phyloP scores from a whole-genome alignment of 2,888 invertebrate species.

The Ferdinandea cuprea region DNA sequence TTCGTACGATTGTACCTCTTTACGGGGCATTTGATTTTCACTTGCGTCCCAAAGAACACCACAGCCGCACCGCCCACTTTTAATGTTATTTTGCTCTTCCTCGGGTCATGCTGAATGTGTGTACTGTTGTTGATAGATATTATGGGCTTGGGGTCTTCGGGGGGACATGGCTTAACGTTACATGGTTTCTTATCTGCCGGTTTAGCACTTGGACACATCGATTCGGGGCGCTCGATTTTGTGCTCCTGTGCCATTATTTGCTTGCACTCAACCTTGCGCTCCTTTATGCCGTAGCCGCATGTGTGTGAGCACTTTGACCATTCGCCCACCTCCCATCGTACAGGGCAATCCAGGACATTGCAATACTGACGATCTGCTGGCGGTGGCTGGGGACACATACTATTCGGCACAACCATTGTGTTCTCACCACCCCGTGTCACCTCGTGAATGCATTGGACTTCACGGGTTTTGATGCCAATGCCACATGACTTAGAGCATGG shows the following conservation, averaged over 20 bases:
- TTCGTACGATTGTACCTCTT: constrained; percentile 91
- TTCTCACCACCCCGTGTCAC: constrained; percentile 94
- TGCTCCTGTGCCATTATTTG: constrained; percentile 97
- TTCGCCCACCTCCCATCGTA: constrained; percentile 93
- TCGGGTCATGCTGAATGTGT: constrained; percentile 92
- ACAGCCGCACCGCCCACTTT: constrained; percentile 96
- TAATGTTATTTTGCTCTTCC: constrained; percentile 91
- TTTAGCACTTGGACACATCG: constrained; percentile 89
- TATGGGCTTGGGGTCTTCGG: constrained; percentile 88
- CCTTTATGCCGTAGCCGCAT: constrained; percentile 96
- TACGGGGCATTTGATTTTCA: constrained; percentile 97
- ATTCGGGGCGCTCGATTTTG: constrained; percentile 90
- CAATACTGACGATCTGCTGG: constrained; percentile 95
- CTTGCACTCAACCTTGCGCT: constrained; percentile 92
- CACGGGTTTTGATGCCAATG: constrained; percentile 95
- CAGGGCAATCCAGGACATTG: constrained; percentile 96
- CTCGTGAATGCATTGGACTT: constrained; percentile 86
- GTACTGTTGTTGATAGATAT: constrained; percentile 91
- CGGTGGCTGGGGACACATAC: constrained; percentile 94
- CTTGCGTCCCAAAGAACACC: constrained; percentile 94
- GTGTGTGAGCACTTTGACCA: constrained; percentile 96
- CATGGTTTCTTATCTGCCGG: constrained; percentile 92
- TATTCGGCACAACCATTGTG: constrained; percentile 95
- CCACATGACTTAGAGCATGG: constrained; percentile 97
- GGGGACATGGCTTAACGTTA: constrained; percentile 91